These are phyloP conservation scores for Erpobdella octoculata DNA, from an alignment of 2,888 invertebrate genomes.

Conservation along the genomic window DNA sequence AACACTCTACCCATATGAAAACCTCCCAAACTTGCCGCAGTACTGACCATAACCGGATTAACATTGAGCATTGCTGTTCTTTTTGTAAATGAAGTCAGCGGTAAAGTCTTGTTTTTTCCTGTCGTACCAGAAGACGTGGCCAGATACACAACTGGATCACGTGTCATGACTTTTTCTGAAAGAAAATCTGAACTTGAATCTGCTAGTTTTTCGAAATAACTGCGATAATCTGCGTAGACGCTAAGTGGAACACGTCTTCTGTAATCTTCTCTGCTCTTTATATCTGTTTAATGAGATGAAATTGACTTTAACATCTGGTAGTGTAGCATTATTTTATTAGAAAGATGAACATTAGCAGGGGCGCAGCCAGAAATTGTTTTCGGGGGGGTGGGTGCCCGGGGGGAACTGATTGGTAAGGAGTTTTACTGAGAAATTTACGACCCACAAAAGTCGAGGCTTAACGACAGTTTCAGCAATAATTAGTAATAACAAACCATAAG, in stretches of 20 bases:
- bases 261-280: slow-evolving; percentile 33
- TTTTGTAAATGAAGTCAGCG: slow-evolving; percentile 31
- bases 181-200: not conserved
- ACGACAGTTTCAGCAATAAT: no score
- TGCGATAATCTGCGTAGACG: slow-evolving; percentile 31
- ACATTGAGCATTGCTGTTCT: slow-evolving; percentile 12
- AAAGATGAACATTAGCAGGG: no score
- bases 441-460: no score
- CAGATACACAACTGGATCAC: slow-evolving; percentile 35
- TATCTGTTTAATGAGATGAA: no score
- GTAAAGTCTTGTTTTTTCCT: slow-evolving; percentile 37
- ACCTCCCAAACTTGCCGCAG: slow-evolving; percentile 5
- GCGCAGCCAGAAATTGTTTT: no score
- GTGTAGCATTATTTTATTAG: no score
- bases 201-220: slow-evolving; percentile 20
- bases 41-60: slow-evolving; percentile 31
- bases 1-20: slow-evolving; percentile 30
- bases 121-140: slow-evolving; percentile 39
- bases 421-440: no score
- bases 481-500: no score
- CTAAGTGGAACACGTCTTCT: slow-evolving; percentile 31
- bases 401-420: no score
- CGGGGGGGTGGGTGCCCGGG: no score
- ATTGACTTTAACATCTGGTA: no score
- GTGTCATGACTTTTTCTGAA: slow-evolving; percentile 27